A percentile compares a stretch with the other conserved stretches of the same genome.
Conservation (phyloP, 2,888 invertebrate species). For the Sphaerophoria taeniata region DNA sequence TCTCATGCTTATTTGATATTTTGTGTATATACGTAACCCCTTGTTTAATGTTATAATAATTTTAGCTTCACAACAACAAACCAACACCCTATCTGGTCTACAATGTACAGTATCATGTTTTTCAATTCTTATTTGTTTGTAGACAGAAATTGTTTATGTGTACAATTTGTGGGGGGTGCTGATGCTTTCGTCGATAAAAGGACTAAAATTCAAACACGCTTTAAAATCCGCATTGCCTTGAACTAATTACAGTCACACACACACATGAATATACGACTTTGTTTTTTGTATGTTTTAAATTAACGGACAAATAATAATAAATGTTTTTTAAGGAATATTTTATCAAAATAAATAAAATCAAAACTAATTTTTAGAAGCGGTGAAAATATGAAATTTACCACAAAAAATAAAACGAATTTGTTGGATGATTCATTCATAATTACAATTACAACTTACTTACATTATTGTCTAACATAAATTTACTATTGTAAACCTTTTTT, state of each 20-base stretch:
- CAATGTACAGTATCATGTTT: slow-evolving; percentile 27
- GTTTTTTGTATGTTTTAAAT: slow-evolving; percentile 13
- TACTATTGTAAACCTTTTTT: slow-evolving; percentile 11
- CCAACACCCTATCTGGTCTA: slow-evolving; percentile 27
- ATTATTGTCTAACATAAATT: slow-evolving; percentile 26
- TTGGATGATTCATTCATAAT: slow-evolving; percentile 27
- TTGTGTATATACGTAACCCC: slow-evolving; percentile 72
- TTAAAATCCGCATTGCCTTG: slow-evolving; percentile 53
- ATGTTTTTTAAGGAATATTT: slow-evolving; percentile 25
- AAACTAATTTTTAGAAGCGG: slow-evolving; percentile 35
- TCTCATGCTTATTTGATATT: slow-evolving; percentile 54
- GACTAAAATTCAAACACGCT: slow-evolving; percentile 43
- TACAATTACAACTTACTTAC: slow-evolving; percentile 10
- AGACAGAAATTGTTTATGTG: slow-evolving; percentile 24
- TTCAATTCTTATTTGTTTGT: not conserved
- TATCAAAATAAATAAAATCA: slow-evolving; percentile 28
- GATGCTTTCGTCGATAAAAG: slow-evolving; percentile 18
- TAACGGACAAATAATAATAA: slow-evolving; percentile 18
- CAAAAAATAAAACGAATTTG: slow-evolving; percentile 11
- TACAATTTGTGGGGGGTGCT: slow-evolving; percentile 50
- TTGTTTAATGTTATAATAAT: slow-evolving; percentile 58
- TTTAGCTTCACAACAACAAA: slow-evolving; percentile 26
- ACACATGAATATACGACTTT: not conserved
- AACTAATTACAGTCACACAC: slow-evolving; percentile 49
- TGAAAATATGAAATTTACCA: slow-evolving; percentile 2